Base-by-base conservation (phyloP, 1,140 invertebrate genomes). In the Drosophila jambulina region DNA sequence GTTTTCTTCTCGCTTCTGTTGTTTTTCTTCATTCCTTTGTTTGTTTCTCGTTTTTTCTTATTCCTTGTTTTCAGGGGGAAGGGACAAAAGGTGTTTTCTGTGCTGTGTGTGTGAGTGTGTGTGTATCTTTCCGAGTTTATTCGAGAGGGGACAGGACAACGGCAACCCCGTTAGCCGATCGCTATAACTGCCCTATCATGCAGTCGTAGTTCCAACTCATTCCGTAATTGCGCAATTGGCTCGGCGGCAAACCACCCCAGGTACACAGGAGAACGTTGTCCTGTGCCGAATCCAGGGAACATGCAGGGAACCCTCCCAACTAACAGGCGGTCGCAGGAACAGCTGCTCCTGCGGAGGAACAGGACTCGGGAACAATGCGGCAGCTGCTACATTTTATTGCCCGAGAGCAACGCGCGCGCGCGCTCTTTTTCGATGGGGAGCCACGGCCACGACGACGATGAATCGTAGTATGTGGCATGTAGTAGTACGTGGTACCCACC, bases 191-290 rank as follows among this genome's bases (percentile, higher is more conserved):
- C 68, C 70, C 77, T 51, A 61, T 84, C 46, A 54, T 70, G 57
- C 38, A 42, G 57, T 43, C 43, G 51, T 48, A 43, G 53, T 45
- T 38, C 27, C 32, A 46, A 51, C 43, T 78, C 65, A 48, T 56
- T 62, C 54, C 71, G 72, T 78, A 87, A 87, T 90, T 88, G 84
- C 85, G 81, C 85, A 88, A 88, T 88, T 90, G 85, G 74, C 75
- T 79, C 67, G 59, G 4, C 40, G 42, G 48, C 60, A 84, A 83
- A 85, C 84, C 58, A 88, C 82, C 83, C 83, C 63, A 67, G 38
- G 53, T 34, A 36, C 17, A 36, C 27, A 23, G 19, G 10, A 3
- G 21, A 36, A 53, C 34, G 40, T 71, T 87, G 85, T 88, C 85
- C 85, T 90, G 85, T 90, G 85, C 81, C 84, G 77, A 42, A 75